phyloP scores from a whole-genome alignment of 2,888 invertebrate species.

The Aphodius granarius region DNA sequence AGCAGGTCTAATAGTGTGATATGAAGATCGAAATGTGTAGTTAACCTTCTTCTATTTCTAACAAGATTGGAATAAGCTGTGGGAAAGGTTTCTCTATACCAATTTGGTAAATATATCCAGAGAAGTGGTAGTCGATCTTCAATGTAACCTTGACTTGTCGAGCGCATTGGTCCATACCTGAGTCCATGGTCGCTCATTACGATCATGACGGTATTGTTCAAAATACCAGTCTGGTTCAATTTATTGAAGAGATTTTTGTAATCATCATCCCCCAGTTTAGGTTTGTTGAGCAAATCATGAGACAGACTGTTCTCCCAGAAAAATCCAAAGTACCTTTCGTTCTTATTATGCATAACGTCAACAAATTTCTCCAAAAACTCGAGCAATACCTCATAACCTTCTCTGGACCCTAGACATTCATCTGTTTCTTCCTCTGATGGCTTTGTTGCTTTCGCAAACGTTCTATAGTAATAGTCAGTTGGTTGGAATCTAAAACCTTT shows the following conservation, averaged over 20 bases:
- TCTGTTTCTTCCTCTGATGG: constrained; percentile 64
- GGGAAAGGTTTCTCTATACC: constrained; percentile 67
- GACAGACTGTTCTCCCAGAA: constrained; percentile 84
- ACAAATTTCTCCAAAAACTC: constrained; percentile 71
- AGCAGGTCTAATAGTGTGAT: constrained; percentile 73
- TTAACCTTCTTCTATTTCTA: constrained; percentile 69
- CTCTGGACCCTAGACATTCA: constrained; percentile 70
- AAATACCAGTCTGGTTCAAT: constrained; percentile 56
- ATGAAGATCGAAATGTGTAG: constrained; percentile 83
- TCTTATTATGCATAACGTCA: constrained; percentile 59
- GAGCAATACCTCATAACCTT: constrained; percentile 71
- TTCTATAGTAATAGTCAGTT: constrained; percentile 82
- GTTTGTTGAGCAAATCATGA: constrained; percentile 82
- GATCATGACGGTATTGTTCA: constrained; percentile 70
- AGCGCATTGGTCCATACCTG: constrained; percentile 80
- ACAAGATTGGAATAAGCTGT: constrained; percentile 66
- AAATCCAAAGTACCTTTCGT: constrained; percentile 74
- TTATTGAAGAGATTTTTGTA: constrained; percentile 62
- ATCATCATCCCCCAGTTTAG: constrained; percentile 70
- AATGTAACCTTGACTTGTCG: constrained; percentile 81
- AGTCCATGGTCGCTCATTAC: constrained; percentile 90
- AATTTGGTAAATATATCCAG: constrained; percentile 70
- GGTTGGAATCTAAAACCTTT: constrained; percentile 77
- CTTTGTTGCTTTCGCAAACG: constrained; percentile 71
- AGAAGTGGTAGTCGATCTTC: constrained; percentile 88